Conservation (phyloP, 2,797 vertebrate genomes). For the Neosilurus hyrtlii region DNA sequence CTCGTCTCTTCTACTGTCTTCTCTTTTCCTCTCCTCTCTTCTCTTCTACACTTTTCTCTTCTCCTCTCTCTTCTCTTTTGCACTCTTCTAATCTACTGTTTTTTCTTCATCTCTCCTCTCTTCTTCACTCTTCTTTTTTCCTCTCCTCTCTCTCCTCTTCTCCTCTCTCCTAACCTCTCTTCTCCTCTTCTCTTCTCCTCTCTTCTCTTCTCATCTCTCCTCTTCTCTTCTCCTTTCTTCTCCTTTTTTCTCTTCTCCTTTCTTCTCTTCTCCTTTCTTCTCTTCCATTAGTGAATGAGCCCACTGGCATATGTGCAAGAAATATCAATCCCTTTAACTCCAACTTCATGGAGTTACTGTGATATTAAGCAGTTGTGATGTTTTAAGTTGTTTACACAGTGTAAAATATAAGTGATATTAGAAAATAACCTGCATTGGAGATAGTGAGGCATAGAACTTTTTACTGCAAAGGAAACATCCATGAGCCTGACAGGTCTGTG, state of each 20-base stretch:
- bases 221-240: no score
- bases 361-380: conserved; percentile 49
- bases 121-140: not conserved
- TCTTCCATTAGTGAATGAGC: not conserved
- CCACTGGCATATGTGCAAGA: no score
- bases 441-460: not conserved
- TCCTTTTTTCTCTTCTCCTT: no score
- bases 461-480: conserved; percentile 14
- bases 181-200: not conserved
- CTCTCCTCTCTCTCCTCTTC: not conserved
- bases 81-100: not conserved
- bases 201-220: no score
- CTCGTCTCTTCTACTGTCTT: not conserved
- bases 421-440: conserved; percentile 49
- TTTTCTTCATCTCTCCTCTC: not conserved
- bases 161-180: not conserved
- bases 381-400: conserved; percentile 67
- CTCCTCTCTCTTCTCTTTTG: no score
- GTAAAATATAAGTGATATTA: conserved; percentile 59
- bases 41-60: not conserved
- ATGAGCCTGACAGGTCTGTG: not conserved
- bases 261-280: not conserved
- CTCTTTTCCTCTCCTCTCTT: not conserved
- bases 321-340: not conserved
- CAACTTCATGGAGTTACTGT: conserved; percentile 61